Evolutionary conservation across 2,113 vertebrate species (phyloP).

Genomic region (Conger conger): DNA sequence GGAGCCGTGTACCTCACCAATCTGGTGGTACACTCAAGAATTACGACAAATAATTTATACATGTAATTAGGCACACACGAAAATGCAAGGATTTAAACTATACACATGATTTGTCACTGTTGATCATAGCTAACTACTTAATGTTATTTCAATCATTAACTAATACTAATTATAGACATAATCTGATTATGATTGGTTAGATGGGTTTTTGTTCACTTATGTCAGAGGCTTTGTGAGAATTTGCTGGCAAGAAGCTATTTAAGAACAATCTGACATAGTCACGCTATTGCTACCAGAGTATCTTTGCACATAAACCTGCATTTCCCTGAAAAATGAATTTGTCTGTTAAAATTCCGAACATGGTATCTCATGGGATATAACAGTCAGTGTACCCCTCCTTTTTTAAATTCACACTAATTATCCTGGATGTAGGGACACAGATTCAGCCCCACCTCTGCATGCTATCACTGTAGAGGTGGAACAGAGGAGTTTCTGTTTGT

Average conservation of each 20-base stretch:
- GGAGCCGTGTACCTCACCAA: neutral
- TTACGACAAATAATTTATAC: neutral
- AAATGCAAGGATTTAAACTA: neutral
- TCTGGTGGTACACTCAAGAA: neutral
- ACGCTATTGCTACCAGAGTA: too few species aligned
- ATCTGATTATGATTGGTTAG: neutral
- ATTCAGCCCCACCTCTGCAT: neutral
- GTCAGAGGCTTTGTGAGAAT: neutral
- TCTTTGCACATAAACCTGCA: neutral
- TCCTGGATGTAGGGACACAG: neutral
- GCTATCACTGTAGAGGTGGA: neutral
- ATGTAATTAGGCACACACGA: neutral
- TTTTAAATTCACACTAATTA: neutral
- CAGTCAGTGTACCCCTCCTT: neutral
- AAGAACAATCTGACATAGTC: neutral
- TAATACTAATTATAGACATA: neutral
- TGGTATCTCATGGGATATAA: neutral
- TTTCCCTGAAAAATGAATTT: neutral
- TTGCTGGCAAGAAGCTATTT: neutral
- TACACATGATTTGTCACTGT: neutral
- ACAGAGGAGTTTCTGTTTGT: neutral
- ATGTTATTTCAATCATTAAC: neutral
- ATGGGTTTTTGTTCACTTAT: neutral
- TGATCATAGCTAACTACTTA: neutral
- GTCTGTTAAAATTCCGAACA: neutral